Evolutionary conservation across 2,113 vertebrate species (phyloP).

Genomic region (Tetraodon nigroviridis): DNA sequence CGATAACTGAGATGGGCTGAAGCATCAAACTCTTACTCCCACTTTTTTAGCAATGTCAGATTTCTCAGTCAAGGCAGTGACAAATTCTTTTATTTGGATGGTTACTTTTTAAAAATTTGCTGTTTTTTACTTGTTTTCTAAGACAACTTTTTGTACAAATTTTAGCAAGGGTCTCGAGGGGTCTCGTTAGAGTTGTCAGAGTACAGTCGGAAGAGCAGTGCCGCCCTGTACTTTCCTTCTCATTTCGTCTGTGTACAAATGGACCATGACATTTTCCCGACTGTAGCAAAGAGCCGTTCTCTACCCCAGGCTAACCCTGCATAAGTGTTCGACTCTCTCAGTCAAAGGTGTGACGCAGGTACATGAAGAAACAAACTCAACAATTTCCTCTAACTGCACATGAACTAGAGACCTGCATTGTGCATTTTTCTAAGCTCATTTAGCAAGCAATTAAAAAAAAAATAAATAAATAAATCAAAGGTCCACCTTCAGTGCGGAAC

Average conservation of each 20-base stretch:
- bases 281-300: conserved; percentile 6
- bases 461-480: too few relatives aligned
- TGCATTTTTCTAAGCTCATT: too few relatives aligned
- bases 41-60: conserved; percentile 12
- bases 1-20: conserved; percentile 23
- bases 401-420: too few relatives aligned
- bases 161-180: conserved; percentile 7
- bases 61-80: background rate
- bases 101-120: background rate
- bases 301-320: conserved; percentile 18
- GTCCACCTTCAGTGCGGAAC: too few relatives aligned
- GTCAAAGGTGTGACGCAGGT: conserved; percentile 12
- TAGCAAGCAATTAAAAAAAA: too few relatives aligned
- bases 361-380: conserved; percentile 16
- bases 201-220: background rate
- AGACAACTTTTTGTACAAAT: conserved; percentile 1
- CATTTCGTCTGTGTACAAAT: conserved; percentile 2
- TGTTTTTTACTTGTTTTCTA: conserved; percentile 4
- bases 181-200: conserved; percentile 23
- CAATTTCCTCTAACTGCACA: conserved; percentile 23
- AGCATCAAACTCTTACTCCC: conserved; percentile 14
- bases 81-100: background rate
- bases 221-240: conserved; percentile 6
- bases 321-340: conserved; percentile 8
- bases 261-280: conserved; percentile 15